These are phyloP conservation scores for Cybosia mesomella DNA, from an alignment of 2,888 invertebrate species.

Conservation along the genomic window DNA sequence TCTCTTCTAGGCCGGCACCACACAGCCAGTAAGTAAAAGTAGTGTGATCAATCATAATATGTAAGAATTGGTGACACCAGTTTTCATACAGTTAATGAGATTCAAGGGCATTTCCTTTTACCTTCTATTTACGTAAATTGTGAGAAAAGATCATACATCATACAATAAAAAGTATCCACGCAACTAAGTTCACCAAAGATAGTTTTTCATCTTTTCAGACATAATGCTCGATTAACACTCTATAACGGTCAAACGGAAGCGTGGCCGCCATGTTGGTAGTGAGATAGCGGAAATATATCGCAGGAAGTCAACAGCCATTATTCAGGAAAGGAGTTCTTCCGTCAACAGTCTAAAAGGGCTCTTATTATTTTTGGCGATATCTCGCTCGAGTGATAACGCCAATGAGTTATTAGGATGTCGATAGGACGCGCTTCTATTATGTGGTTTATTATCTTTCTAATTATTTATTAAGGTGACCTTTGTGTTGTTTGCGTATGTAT, in stretches of 20 bases:
- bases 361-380: constrained; percentile 72
- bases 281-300: constrained; percentile 86
- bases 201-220: constrained; percentile 81
- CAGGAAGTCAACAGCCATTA: constrained; percentile 83
- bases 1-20: too few relatives aligned
- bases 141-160: not conserved
- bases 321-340: constrained; percentile 81
- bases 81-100: not conserved
- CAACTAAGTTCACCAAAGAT: constrained; percentile 58
- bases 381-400: constrained; percentile 38
- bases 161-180: constrained; percentile 63
- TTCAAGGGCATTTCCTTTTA: not conserved
- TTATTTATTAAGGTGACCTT: constrained; percentile 21
- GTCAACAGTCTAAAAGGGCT: constrained; percentile 78
- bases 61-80: too few relatives aligned
- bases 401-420: constrained; percentile 44
- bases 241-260: constrained; percentile 84
- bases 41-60: too few relatives aligned
- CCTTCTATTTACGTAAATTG: not conserved
- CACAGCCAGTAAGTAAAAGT: too few relatives aligned
- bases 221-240: constrained; percentile 85
- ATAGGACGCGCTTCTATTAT: constrained; percentile 29
- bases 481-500: not conserved
- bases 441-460: constrained; percentile 27
- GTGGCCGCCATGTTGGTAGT: constrained; percentile 78